Base-by-base conservation (phyloP, 2,113 vertebrate species). In the Hypomesus transpacificus region DNA sequence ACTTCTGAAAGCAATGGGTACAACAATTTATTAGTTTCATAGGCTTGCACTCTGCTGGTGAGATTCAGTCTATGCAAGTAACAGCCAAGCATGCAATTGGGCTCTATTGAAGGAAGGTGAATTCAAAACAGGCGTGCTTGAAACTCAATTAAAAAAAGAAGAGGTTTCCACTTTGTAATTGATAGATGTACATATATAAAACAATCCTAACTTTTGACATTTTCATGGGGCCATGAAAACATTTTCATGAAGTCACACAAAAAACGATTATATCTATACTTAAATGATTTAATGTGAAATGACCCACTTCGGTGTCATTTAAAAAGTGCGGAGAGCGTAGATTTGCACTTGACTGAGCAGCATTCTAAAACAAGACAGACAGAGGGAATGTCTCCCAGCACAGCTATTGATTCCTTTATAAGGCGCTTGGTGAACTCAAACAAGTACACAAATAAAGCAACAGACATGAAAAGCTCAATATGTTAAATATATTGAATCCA, bases 341-440 rank as follows among this genome's bases (percentile, higher is more conserved):
- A 51, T 79, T 73, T 77, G 70, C 54, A 60, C 68, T 50, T 79
- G 75, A 86, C 84, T 87, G 78, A 85, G 81, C 68, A n/a, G 71
- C 72, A 50, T 81, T 86, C 80, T 83, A 70, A 50, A 77, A 63
- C 24, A 8, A 66, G 69, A 9, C 39, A 65, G 63, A n/a, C n/a
- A n/a, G n/a, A n/a, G n/a, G 31, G 21, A 11, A 59, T 66, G 14
- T 54, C 60, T 75, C 72, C 62, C 67, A 66, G 60, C 73, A 76
- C 67, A 78, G 63, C 71, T 34, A 75, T 69, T 14, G 21, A 65
- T 78, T 86, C 81, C 81, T 84, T 87, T 70, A 69, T 86, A 86
- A 90, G 89, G 88, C 86, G 87, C 83, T 88, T 84, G 14, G 85
- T 87, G 84, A 88, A 61, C 61, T 83, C 39, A 72, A 75, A 85